A percentile compares a stretch with the other conserved stretches of the same genome.
phyloP scores from a whole-genome alignment of 2,888 invertebrate species.

The Nemotelus nigrinus region DNA sequence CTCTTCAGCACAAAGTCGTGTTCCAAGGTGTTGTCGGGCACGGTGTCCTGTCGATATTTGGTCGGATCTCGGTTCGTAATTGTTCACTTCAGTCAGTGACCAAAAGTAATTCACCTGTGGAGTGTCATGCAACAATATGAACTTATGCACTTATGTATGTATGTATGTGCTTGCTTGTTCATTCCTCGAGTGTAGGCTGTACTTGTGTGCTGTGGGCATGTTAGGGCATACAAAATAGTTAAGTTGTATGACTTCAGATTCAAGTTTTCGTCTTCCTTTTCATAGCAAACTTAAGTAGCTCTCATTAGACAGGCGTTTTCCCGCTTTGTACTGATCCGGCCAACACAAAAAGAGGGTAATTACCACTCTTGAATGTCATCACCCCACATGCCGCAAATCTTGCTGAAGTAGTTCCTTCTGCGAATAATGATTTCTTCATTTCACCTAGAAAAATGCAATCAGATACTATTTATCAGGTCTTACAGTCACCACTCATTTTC shows the following conservation, averaged over 20 bases:
- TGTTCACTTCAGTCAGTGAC: slow-evolving; percentile 12
- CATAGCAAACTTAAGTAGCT: no score
- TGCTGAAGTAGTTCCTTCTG: no score
- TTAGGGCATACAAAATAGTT: not conserved
- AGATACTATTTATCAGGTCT: no score
- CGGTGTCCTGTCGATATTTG: slow-evolving; percentile 32
- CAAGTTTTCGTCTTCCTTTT: no score
- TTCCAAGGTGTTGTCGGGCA: slow-evolving; percentile 36
- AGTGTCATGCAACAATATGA: not conserved
- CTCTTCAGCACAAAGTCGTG: slow-evolving; percentile 27
- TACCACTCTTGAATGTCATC: no score
- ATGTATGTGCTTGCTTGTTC: not conserved
- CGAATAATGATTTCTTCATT: no score
- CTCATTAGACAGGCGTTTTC: no score
- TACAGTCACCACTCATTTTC: no score
- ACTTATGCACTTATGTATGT: not conserved
- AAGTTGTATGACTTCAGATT: not conserved
- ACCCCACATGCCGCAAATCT: no score
- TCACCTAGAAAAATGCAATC: no score
- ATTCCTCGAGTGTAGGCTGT: not conserved
- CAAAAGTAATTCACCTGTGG: slow-evolving; percentile 35
- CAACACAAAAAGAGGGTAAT: no score
- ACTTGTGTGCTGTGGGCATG: not conserved
- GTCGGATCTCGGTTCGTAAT: slow-evolving; percentile 22
- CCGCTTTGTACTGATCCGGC: no score